phyloP scores from a whole-genome alignment of 2,113 vertebrate genomes.

The Calypte anna region DNA sequence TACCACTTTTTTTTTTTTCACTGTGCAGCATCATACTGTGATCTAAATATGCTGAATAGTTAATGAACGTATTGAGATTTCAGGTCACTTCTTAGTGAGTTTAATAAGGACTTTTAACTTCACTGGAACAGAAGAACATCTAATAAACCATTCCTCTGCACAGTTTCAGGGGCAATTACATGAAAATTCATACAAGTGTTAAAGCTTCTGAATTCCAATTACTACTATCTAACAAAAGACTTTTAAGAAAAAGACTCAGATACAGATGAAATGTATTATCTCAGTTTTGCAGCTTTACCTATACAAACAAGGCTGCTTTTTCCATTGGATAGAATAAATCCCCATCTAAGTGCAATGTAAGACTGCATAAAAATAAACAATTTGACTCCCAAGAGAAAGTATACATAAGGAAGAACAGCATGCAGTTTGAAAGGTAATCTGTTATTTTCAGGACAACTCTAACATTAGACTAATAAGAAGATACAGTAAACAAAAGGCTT shows the following conservation, averaged over 20 bases:
- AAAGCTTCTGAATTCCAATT: background rate
- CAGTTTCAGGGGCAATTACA: background rate
- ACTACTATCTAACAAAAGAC: background rate
- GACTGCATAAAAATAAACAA: background rate
- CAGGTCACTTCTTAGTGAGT: background rate
- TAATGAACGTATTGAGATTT: background rate
- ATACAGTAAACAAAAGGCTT: slow-evolving; percentile 2
- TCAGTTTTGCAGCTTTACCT: background rate
- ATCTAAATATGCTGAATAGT: background rate
- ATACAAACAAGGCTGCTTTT: background rate
- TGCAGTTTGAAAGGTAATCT: background rate
- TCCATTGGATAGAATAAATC: background rate
- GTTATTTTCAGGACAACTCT: background rate
- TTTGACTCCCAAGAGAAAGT: background rate
- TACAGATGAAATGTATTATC: background rate
- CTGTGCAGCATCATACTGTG: background rate
- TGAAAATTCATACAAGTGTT: background rate
- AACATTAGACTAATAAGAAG: background rate
- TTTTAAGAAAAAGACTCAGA: background rate
- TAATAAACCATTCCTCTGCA: background rate
- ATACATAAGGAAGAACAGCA: background rate
- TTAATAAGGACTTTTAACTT: background rate
- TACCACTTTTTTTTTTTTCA: background rate
- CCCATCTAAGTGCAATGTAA: background rate
- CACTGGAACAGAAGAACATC: background rate